A percentile compares a stretch with the other conserved stretches of the same genome.
phyloP scores from a whole-genome alignment of 2,113 vertebrate species.

The Oplegnathus fasciatus region DNA sequence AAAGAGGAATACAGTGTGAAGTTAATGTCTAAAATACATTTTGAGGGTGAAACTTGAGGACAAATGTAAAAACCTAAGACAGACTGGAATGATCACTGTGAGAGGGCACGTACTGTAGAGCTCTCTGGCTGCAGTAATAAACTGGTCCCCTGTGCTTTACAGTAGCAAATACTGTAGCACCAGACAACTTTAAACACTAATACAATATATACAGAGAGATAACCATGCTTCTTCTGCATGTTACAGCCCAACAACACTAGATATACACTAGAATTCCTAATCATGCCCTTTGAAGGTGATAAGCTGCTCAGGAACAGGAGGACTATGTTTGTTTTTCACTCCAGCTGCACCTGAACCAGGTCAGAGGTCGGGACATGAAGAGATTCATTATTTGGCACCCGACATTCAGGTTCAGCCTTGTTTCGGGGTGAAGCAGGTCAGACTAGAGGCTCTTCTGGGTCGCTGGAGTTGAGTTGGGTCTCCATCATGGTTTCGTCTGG shows the following conservation, averaged over 20 bases:
- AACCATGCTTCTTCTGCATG: neutral
- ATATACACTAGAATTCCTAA: neutral
- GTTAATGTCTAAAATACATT: slow-evolving; percentile 7
- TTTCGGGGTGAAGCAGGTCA: slow-evolving; percentile 14
- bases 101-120: neutral
- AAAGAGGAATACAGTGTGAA: slow-evolving; percentile 9
- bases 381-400: slow-evolving; percentile 37
- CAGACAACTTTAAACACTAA: slow-evolving; percentile 35
- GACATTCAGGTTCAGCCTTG: slow-evolving; percentile 4
- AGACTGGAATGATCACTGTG: slow-evolving; percentile 50
- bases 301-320: neutral
- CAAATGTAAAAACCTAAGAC: slow-evolving; percentile 7
- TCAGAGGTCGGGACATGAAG: neutral
- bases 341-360: slow-evolving; percentile 22
- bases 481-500: slow-evolving; percentile 60
- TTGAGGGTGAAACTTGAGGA: slow-evolving; percentile 13
- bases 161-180: slow-evolving; percentile 34
- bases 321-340: slow-evolving; percentile 1
- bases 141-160: slow-evolving; percentile 32
- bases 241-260: neutral
- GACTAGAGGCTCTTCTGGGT: slow-evolving; percentile 66
- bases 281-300: neutral
- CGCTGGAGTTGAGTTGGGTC: slow-evolving; percentile 63
- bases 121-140: neutral
- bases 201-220: slow-evolving; percentile 61